phyloP scores from a whole-genome alignment of 2,797 vertebrate species.

The Pelodytes ibericus region DNA sequence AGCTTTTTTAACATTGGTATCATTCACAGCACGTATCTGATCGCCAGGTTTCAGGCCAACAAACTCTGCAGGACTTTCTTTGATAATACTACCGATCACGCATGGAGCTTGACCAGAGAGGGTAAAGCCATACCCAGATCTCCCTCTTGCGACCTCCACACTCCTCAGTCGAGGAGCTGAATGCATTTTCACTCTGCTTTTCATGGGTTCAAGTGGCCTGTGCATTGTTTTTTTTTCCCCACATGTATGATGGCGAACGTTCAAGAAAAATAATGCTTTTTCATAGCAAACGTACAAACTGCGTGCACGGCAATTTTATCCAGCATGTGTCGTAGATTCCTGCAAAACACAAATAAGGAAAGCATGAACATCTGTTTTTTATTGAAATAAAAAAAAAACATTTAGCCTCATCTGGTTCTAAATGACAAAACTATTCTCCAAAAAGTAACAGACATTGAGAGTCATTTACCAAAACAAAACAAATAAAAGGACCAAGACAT shows the following conservation, averaged over 20 bases:
- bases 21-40: conserved; percentile 89
- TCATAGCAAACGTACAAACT: conserved; percentile 35
- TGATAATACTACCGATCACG: conserved; percentile 88
- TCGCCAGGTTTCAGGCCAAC: conserved; percentile 91
- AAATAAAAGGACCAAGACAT: conserved; percentile 10
- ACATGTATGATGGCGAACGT: background rate
- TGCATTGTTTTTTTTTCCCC: conserved; percentile 77
- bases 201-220: conserved; percentile 76
- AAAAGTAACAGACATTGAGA: background rate
- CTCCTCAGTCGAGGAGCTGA: conserved; percentile 74
- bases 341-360: conserved; percentile 44
- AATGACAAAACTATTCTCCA: conserved; percentile 9
- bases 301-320: conserved; percentile 4
- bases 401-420: background rate
- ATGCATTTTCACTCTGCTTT: conserved; percentile 76
- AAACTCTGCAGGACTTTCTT: conserved; percentile 92
- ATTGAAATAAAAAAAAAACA: conserved; percentile 3
- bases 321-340: conserved; percentile 16
- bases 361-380: conserved; percentile 40
- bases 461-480: background rate
- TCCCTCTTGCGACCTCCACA: conserved; percentile 91
- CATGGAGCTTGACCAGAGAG: conserved; percentile 94
- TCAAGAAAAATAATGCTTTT: background rate
- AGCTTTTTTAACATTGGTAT: conserved; percentile 91
- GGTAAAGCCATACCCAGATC: conserved; percentile 93